These are phyloP conservation scores for Smutsia gigantea DNA, from an alignment of 2,797 vertebrate species.

Conservation along the genomic window DNA sequence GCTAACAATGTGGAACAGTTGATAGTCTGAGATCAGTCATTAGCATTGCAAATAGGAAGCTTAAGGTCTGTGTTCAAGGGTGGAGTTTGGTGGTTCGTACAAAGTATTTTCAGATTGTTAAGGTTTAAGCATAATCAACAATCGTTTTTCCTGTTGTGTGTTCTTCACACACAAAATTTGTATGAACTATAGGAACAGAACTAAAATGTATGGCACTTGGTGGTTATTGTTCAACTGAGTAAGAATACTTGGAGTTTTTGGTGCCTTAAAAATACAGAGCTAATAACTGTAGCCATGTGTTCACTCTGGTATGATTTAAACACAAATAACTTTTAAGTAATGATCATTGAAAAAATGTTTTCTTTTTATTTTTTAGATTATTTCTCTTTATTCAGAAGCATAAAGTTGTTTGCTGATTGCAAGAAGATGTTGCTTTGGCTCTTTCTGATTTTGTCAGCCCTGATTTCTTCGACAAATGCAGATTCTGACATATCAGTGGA, in stretches of 20 bases:
- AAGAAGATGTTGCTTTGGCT: conserved; percentile 99
- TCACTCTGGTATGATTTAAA: conserved; percentile 74
- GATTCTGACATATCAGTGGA: conserved; percentile 94
- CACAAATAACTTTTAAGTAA: conserved; percentile 70
- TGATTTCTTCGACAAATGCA: conserved; percentile 90
- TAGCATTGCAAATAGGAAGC: conserved; percentile 20
- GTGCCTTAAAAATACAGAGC: background rate
- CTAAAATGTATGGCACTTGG: conserved; percentile 8
- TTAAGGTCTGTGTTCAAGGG: background rate
- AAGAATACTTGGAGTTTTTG: background rate
- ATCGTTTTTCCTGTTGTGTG: background rate
- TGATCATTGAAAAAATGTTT: conserved; percentile 84
- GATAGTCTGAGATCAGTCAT: background rate
- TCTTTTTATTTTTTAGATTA: conserved; percentile 88
- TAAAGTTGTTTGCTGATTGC: conserved; percentile 92
- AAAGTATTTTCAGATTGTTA: background rate
- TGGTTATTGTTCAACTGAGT: background rate
- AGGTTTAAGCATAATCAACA: background rate
- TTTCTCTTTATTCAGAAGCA: conserved; percentile 88
- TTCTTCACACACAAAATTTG: background rate
- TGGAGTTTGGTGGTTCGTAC: background rate
- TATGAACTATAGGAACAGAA: background rate
- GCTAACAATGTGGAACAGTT: background rate
- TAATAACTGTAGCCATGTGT: background rate
- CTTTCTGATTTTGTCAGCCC: conserved; percentile 94